These are phyloP conservation scores for Himantopus leucocephalus DNA, from an alignment of 2,113 vertebrate species.

Conservation along the genomic window DNA sequence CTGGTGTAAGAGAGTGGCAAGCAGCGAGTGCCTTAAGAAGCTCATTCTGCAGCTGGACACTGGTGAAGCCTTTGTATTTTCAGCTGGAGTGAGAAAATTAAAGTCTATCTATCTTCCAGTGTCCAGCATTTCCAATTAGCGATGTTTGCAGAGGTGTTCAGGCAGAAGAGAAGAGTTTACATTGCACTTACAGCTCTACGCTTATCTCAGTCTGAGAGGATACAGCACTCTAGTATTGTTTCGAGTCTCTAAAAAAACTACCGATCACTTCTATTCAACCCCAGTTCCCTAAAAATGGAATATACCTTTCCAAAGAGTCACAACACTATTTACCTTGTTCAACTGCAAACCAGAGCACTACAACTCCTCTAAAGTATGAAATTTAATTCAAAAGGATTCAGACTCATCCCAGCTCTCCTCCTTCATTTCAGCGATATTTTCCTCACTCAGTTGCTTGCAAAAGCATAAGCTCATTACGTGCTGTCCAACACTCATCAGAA, in stretches of 20 bases:
- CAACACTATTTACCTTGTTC: not conserved
- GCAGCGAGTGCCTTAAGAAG: not conserved
- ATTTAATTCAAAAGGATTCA: slow-evolving; percentile 33
- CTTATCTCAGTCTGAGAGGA: not conserved
- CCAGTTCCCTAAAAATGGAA: not conserved
- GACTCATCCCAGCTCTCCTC: not conserved
- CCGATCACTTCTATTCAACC: not conserved
- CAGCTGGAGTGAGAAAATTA: not conserved
- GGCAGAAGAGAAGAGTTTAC: not conserved
- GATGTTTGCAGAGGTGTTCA: not conserved
- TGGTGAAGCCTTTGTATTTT: not conserved
- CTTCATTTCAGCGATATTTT: slow-evolving; percentile 49
- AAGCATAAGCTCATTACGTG: slow-evolving; percentile 62
- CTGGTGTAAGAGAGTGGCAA: not conserved
- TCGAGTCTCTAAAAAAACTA: not conserved
- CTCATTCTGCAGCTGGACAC: not conserved
- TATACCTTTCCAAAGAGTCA: not conserved
- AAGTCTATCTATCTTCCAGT: not conserved
- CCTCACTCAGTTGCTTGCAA: not conserved
- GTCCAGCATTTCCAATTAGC: not conserved
- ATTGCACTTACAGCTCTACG: not conserved
- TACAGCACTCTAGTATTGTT: not conserved
- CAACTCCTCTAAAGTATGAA: not conserved
- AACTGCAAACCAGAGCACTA: not conserved
- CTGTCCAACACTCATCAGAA: slow-evolving; percentile 61